Base-by-base conservation (phyloP, 2,113 vertebrate species). In the Chinchilla lanigera region DNA sequence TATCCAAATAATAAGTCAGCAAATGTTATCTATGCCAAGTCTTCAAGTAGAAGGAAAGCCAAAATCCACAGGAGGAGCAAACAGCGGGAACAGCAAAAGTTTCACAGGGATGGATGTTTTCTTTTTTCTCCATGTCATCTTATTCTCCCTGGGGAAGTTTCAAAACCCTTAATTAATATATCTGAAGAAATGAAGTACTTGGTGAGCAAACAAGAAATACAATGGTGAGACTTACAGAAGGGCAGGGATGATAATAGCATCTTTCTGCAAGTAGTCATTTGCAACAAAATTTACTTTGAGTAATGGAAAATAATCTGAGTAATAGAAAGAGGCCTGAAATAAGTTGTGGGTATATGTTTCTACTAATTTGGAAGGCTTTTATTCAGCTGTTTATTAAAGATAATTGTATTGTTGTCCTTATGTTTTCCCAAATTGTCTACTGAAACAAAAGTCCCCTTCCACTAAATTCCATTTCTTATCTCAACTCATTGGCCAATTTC, bases 121-220 rank as follows among this genome's bases (percentile, higher is more conserved):
- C 86, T 95, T 47, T 52, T 86, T 73, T n/a, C 60, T 87, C 54
- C 30, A 44, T 82, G 82, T 89, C 61, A 47, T 96, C 75, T 84
- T 63, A 41, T 28, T 81, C 30, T 58, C 73, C 67, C 78, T 38
- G 47, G 54, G 19, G 58, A 93, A 86, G 26, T 84, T 83, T 94
- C 80, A 89, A 97, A 92, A 63, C 3, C 35, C 71, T 90, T 58
- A 16, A 75, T 86, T 97, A 93, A 71, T 84, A 22, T 85, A 80
- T 41, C n/a, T 61, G 1, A 47, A 26, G 13, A 71, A 73, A 22
- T 81, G 20, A 30, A 87, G 2, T 65, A 84, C 30, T 73, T 60
- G 47, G 63, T 88, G 85, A 92, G 69, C 7, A 90, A 96, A 93
- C 90, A 44, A 80, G 86, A 96, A 93, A 93, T 60, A 97, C 35